These are phyloP conservation scores for Polymixis lichenea DNA, from an alignment of 2,888 invertebrate genomes.

Conservation along the genomic window DNA sequence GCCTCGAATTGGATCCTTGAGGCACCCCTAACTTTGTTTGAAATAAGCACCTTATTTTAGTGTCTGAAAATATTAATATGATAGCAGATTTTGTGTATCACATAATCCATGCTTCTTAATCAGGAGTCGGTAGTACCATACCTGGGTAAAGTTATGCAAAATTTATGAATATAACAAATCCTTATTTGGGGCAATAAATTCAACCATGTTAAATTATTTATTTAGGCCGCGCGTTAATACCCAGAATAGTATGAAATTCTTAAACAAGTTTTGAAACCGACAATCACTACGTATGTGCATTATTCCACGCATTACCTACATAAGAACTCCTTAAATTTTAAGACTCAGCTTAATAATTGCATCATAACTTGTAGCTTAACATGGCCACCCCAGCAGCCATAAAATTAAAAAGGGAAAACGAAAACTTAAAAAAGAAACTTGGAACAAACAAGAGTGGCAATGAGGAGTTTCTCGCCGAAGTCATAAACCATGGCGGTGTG, in stretches of 20 bases:
- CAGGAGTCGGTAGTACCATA: background rate
- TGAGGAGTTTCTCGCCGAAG: conserved; percentile 55
- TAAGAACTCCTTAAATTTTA: conserved; percentile 23
- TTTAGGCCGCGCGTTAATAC: conserved; percentile 3
- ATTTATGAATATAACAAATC: background rate
- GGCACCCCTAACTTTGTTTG: conserved; percentile 4
- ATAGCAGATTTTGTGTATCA: background rate
- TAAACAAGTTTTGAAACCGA: conserved; percentile 5
- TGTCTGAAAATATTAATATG: background rate
- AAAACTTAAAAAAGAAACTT: conserved; percentile 57
- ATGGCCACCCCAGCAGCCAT: conserved; percentile 23
- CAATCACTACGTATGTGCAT: conserved; percentile 1
- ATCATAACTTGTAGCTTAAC: conserved; percentile 14
- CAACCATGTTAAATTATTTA: background rate
- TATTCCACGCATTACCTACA: conserved; percentile 17
- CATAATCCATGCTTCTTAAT: background rate
- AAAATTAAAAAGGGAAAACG: conserved; percentile 54
- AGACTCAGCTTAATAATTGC: background rate
- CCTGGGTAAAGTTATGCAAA: background rate
- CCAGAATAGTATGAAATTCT: conserved; percentile 9
- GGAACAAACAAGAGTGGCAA: conserved; percentile 41
- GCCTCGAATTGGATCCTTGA: conserved; percentile 11
- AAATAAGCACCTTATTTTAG: background rate
- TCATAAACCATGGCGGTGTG: conserved; percentile 64
- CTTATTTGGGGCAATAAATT: background rate